Conservation (phyloP, 2,888 invertebrate genomes). For the Endotricha flammealis region DNA sequence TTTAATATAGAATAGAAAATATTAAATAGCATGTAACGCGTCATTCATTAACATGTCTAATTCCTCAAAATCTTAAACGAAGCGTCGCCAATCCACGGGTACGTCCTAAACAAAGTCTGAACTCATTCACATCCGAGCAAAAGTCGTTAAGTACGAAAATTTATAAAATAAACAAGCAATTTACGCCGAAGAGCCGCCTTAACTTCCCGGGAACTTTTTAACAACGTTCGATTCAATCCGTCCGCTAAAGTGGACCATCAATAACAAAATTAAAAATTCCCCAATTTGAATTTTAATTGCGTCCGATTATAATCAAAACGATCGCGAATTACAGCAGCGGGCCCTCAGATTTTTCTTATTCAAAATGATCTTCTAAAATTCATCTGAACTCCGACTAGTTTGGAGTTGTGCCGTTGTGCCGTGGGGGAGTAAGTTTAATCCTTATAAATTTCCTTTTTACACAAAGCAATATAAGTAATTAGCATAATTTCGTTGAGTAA, state of each 20-base stretch:
- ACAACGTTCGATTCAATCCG: conserved; percentile 60
- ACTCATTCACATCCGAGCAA: conserved; percentile 15
- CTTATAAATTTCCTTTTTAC: conserved; percentile 79
- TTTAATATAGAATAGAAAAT: no score
- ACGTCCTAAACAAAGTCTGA: conserved; percentile 9
- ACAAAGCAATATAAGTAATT: conserved; percentile 79
- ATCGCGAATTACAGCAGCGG: conserved; percentile 64
- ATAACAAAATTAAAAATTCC: conserved; percentile 76
- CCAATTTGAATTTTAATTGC: conserved; percentile 78
- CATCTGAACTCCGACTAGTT: conserved; percentile 61
- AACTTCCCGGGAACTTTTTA: conserved; percentile 60
- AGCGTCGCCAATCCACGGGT: no score
- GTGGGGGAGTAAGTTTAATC: conserved; percentile 73
- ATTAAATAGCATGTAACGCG: no score
- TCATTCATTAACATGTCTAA: no score
- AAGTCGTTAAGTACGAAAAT: conserved; percentile 24
- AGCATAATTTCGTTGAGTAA: conserved; percentile 79
- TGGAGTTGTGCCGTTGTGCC: conserved; percentile 38
- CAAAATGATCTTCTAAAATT: conserved; percentile 63
- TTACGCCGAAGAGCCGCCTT: conserved; percentile 45
- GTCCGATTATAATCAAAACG: conserved; percentile 71
- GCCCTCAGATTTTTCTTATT: conserved; percentile 54
- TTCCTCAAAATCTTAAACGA: no score
- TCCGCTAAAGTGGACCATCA: conserved; percentile 67
- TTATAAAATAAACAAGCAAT: conserved; percentile 55